These are phyloP conservation scores for Rhynchotus rufescens DNA, from an alignment of 2,797 vertebrate species.

Conservation along the genomic window DNA sequence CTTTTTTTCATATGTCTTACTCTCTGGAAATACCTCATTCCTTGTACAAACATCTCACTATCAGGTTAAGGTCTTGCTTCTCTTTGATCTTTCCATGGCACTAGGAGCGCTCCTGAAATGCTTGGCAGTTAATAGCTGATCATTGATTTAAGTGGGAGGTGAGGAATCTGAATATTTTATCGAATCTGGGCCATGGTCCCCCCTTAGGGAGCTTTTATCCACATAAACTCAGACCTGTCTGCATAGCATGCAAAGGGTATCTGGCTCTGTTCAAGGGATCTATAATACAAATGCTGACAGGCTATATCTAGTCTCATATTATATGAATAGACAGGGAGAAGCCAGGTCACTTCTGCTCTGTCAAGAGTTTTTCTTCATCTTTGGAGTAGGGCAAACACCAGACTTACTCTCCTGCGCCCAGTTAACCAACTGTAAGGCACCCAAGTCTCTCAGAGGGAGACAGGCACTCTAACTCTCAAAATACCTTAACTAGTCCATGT, in stretches of 20 bases:
- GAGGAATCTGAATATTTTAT: conserved; percentile 69
- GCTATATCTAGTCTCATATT: neutral
- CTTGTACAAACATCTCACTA: conserved; percentile 36
- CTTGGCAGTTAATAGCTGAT: conserved; percentile 49
- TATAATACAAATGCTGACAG: conserved; percentile 18
- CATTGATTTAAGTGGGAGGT: conserved; percentile 58
- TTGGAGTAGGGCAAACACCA: neutral
- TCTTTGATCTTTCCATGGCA: conserved; percentile 56
- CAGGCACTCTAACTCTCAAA: neutral
- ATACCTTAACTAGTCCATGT: accelerated
- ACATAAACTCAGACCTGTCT: conserved; percentile 29
- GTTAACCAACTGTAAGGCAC: neutral
- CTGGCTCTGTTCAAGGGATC: neutral
- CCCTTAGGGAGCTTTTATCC: conserved; percentile 61
- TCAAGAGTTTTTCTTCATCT: neutral
- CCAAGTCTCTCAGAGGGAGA: neutral
- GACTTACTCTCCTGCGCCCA: neutral
- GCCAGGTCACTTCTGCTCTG: neutral
- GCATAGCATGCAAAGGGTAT: conserved; percentile 43
- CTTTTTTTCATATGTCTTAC: neutral
- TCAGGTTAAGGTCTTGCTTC: conserved; percentile 33
- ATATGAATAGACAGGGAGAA: conserved; percentile 30
- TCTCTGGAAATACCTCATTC: conserved; percentile 1
- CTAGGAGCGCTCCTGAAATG: conserved; percentile 11
- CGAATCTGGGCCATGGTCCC: neutral